Conservation (phyloP, 2,888 invertebrate species). For the Epirrita christyi region DNA sequence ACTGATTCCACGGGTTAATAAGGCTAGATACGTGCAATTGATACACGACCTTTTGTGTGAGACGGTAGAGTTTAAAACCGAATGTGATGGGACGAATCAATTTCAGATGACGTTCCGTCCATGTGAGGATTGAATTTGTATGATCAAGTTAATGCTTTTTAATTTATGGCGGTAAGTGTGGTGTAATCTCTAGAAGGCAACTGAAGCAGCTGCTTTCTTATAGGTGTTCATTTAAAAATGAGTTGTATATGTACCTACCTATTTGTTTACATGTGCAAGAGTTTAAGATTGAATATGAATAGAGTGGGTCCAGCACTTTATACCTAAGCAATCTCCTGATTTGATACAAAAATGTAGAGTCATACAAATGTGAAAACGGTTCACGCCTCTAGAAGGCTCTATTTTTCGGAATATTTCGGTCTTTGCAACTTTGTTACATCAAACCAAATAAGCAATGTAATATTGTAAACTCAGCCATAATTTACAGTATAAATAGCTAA, state of each 20-base stretch:
- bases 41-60: constrained; percentile 17
- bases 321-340: too few relatives aligned
- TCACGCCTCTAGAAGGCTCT: too few relatives aligned
- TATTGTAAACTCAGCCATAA: constrained; percentile 16
- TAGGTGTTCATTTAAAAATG: neutral
- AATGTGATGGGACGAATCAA: constrained; percentile 50
- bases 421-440: neutral
- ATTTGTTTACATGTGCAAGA: too few relatives aligned
- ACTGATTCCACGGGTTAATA: constrained; percentile 79
- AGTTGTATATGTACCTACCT: too few relatives aligned
- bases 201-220: neutral
- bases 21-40: constrained; percentile 62
- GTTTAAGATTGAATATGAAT: too few relatives aligned
- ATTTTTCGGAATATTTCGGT: too few relatives aligned
- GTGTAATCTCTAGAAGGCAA: neutral
- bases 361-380: too few relatives aligned
- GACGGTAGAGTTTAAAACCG: constrained; percentile 41
- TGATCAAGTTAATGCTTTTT: constrained; percentile 18
- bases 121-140: constrained; percentile 15
- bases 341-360: too few relatives aligned
- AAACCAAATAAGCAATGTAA: constrained; percentile 3
- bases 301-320: too few relatives aligned
- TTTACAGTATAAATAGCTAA: constrained; percentile 27
- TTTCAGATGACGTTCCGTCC: constrained; percentile 42
- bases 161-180: constrained; percentile 13